Percentiles rank a stretch among this genome's conserved stretches.
Evolutionary conservation across 2,797 vertebrate species (phyloP).

Genomic region (Nannoperca australis): DNA sequence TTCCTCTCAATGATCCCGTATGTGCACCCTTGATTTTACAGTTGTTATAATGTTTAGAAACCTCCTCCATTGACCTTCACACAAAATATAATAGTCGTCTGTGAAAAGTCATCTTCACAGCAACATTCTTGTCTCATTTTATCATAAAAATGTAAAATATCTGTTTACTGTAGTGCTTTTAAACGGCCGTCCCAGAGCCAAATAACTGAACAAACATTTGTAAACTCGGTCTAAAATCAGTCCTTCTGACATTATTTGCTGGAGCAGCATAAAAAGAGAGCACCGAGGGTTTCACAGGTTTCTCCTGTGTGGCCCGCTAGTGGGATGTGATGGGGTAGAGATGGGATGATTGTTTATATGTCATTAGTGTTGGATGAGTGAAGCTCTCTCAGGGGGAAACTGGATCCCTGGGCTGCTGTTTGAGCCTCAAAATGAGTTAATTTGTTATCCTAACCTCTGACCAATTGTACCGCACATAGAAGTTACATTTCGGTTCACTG

Average conservation of each 20-base stretch:
- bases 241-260: not conserved
- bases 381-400: conserved; percentile 56
- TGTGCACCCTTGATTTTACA: not conserved
- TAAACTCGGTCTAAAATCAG: not conserved
- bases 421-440: conserved; percentile 43
- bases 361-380: conserved; percentile 69
- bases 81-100: not conserved
- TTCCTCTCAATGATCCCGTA: not conserved
- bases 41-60: not conserved
- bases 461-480: conserved; percentile 34
- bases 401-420: conserved; percentile 50
- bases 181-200: not conserved
- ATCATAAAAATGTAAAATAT: not conserved
- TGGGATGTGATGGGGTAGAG: conserved; percentile 23
- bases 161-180: not conserved
- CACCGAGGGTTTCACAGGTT: conserved; percentile 25
- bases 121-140: not conserved
- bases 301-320: conserved; percentile 46
- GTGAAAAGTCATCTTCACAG: not conserved
- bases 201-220: not conserved
- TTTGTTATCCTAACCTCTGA: conserved; percentile 52
- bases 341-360: conserved; percentile 67
- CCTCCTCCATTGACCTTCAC: not conserved
- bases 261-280: not conserved
- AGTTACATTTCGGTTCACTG: conserved; percentile 24